A percentile compares a stretch with the other conserved stretches of the same genome.
phyloP scores from a whole-genome alignment of 2,797 vertebrate species.

The Lacerta bilineata region DNA sequence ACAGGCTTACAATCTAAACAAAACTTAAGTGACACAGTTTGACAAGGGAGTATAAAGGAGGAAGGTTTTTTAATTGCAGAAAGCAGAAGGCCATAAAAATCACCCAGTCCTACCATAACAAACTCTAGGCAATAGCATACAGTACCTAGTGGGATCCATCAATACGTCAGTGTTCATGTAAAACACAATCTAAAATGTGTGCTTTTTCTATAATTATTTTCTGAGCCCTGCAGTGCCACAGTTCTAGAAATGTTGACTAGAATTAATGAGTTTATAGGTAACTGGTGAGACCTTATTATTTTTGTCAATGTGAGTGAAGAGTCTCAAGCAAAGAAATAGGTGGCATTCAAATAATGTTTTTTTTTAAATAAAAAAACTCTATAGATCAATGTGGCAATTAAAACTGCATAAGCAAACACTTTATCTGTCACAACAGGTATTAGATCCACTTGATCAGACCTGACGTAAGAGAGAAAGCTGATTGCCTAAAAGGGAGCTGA shows the following conservation, averaged over 20 bases:
- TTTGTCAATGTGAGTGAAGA: background rate
- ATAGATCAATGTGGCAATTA: slow-evolving; percentile 4
- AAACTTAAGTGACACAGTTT: background rate
- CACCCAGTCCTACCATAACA: background rate
- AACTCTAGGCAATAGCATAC: background rate
- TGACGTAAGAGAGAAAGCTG: background rate
- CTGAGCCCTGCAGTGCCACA: background rate
- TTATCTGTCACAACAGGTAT: background rate
- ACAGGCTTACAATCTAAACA: background rate
- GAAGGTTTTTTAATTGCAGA: background rate
- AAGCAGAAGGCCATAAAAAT: background rate
- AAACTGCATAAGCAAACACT: slow-evolving; percentile 22
- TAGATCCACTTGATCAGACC: background rate
- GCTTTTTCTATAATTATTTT: slow-evolving; percentile 9
- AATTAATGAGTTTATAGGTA: slow-evolving; percentile 19
- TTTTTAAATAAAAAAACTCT: background rate
- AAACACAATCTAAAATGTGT: slow-evolving; percentile 20
- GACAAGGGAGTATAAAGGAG: background rate
- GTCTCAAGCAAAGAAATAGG: background rate
- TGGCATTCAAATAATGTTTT: slow-evolving; percentile 14
- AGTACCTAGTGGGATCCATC: background rate
- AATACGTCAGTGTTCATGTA: slow-evolving; percentile 2
- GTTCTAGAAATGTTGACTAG: slow-evolving; percentile 36
- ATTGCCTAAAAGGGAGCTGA: background rate
- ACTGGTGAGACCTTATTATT: background rate